Evolutionary conservation across 2,888 invertebrate genomes (phyloP), one percentile per base, ranked within the genome.

Genomic region (Molorchus minor): DNA sequence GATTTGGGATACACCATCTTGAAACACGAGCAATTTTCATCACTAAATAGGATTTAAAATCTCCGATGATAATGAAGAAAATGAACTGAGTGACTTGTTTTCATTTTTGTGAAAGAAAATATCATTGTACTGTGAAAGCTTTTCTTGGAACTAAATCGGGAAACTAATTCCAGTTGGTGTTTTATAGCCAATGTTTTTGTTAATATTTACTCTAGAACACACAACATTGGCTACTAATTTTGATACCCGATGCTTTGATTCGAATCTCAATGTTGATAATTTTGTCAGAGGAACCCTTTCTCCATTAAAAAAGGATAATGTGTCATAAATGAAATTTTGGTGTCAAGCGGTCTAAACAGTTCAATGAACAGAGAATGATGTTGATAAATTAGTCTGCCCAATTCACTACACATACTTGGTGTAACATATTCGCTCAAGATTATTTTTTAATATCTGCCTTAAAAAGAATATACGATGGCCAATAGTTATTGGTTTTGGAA

Each of bases 401-500:
- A 43, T 16, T 36, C 25, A 45, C 7, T 20, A 13, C 7, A 29
- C 30, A 35, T 47, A 41, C 21, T 44, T 25, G 36, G 10, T 44
- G 30, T 51, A 15, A 55, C 20, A 46, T 10, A 53, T 16, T 43
- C 35, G 10, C 16, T 55, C 13, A 58, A 44, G n/a, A 62, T 29
- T 36, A 62, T 62, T 41, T 45, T 40, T 29, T n/a, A 59, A 41
- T 21, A 56, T 62, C 29, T 45, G 10, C 19, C 62, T 45, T 15
- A 62, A 35, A 8, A 33, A n/a, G 30, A 20, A 56, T 53, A 53
- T 62, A 62, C n/a, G 60, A 12, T 35, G 40, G 3, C 62, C 59
- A 62, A 40, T 41, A 54, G 20, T 29, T 21, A 45, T 62, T 60
- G 12, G 15, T 21, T 46, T 16, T 5, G 59, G 59, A 47, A 62